Percentiles rank a stretch among this genome's conserved stretches.
These are phyloP conservation scores for Gadus macrocephalus DNA, from an alignment of 2,113 vertebrate genomes.

Conservation along the genomic window DNA sequence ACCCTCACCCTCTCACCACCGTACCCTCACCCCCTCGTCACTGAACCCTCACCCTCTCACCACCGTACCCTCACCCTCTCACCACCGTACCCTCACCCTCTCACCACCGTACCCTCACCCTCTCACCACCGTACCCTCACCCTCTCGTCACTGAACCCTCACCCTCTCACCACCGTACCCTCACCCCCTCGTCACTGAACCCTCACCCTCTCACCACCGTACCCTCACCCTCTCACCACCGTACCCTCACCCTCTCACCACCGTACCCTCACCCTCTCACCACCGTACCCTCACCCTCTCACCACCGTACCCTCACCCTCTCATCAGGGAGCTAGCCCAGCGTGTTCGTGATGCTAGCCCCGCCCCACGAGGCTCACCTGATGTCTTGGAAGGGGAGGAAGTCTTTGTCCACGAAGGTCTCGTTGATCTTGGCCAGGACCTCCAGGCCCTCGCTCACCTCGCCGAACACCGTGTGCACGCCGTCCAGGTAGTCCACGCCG, in stretches of 20 bases:
- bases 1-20: conserved; percentile 93
- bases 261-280: neutral
- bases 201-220: conserved; percentile 81
- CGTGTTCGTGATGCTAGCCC: no score
- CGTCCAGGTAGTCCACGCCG: conserved; percentile 92
- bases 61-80: neutral
- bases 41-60: neutral
- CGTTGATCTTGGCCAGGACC: conserved; percentile 87
- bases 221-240: conserved; percentile 93
- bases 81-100: no score
- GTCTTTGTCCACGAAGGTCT: conserved; percentile 92
- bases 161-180: no score
- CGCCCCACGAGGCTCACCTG: conserved; percentile 66
- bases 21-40: neutral
- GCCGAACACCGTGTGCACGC: conserved; percentile 94
- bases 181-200: no score
- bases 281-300: conserved; percentile 81
- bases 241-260: neutral
- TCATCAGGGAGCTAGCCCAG: no score
- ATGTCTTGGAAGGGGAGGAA: conserved; percentile 96
- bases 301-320: conserved; percentile 46
- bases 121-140: neutral
- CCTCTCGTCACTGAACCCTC: no score
- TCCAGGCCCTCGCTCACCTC: conserved; percentile 96
- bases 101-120: no score